Conservation (phyloP, 2,888 invertebrate genomes). For the Deilephila elpenor region DNA sequence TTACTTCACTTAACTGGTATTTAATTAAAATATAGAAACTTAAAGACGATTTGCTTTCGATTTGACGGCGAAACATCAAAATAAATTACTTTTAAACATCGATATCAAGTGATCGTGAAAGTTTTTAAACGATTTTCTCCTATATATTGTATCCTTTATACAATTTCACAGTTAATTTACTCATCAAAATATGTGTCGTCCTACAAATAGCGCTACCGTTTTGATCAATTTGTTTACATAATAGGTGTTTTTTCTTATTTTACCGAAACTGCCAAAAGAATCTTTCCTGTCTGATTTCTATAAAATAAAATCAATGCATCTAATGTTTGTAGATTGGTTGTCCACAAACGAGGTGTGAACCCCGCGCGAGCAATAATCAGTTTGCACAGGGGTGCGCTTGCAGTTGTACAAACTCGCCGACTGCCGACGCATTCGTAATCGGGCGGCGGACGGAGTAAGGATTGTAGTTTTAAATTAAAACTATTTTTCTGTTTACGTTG, state of each 20-base stretch:
- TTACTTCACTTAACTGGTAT: too few species aligned
- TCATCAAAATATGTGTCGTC: not conserved
- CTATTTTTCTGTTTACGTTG: not conserved
- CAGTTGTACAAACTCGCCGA: slow-evolving; percentile 6
- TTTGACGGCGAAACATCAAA: too few species aligned
- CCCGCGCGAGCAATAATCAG: slow-evolving; percentile 6
- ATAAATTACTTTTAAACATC: too few species aligned
- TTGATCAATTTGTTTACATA: not conserved
- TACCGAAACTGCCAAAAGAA: too few species aligned
- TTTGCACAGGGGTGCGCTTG: not conserved
- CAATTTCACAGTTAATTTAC: not conserved
- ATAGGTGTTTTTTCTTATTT: too few species aligned
- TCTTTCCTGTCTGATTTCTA: too few species aligned
- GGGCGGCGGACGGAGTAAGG: not conserved
- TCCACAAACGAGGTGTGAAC: slow-evolving; percentile 1
- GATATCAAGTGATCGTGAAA: too few species aligned
- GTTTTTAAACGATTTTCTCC: too few species aligned
- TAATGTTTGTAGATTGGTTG: not conserved
- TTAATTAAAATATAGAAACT: too few species aligned
- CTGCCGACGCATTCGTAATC: slow-evolving; percentile 21
- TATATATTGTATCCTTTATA: too few species aligned
- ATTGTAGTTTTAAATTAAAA: not conserved
- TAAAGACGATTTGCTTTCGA: too few species aligned
- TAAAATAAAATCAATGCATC: too few species aligned
- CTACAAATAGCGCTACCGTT: not conserved